Conservation (phyloP, 2,113 vertebrate species). For the Salvelinus sp. region DNA sequence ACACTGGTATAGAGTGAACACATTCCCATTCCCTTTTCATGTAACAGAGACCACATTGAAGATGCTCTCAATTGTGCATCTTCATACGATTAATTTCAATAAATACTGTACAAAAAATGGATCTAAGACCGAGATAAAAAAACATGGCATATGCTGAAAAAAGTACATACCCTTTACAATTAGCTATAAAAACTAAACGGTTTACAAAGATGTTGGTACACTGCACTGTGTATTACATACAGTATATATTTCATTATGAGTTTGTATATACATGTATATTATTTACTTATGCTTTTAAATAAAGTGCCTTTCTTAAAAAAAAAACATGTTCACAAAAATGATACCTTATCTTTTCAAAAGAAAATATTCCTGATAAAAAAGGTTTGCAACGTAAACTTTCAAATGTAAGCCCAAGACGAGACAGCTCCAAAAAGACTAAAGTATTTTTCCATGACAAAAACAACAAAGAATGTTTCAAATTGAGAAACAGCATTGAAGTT, state of each 20-base stretch:
- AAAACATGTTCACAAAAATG: slow-evolving; percentile 34
- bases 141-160: slow-evolving; percentile 44
- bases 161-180: slow-evolving; percentile 49
- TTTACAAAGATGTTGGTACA: slow-evolving; percentile 15
- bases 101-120: slow-evolving; percentile 66
- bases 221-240: slow-evolving; percentile 39
- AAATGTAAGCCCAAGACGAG: slow-evolving; percentile 3
- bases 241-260: slow-evolving; percentile 30
- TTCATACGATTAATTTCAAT: slow-evolving; percentile 42
- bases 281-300: slow-evolving; percentile 40
- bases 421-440: not conserved
- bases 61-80: slow-evolving; percentile 42
- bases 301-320: slow-evolving; percentile 51
- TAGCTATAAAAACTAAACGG: slow-evolving; percentile 18
- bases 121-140: slow-evolving; percentile 35
- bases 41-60: slow-evolving; percentile 5
- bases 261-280: slow-evolving; percentile 38
- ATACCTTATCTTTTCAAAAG: slow-evolving; percentile 33
- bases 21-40: slow-evolving; percentile 36
- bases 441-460: not conserved
- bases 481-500: slow-evolving; percentile 23
- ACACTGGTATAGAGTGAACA: slow-evolving; percentile 14
- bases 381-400: slow-evolving; percentile 43
- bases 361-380: slow-evolving; percentile 36
- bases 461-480: slow-evolving; percentile 21